Conservation (phyloP, 2,888 invertebrate species). For the Sminthurinus aureus region DNA sequence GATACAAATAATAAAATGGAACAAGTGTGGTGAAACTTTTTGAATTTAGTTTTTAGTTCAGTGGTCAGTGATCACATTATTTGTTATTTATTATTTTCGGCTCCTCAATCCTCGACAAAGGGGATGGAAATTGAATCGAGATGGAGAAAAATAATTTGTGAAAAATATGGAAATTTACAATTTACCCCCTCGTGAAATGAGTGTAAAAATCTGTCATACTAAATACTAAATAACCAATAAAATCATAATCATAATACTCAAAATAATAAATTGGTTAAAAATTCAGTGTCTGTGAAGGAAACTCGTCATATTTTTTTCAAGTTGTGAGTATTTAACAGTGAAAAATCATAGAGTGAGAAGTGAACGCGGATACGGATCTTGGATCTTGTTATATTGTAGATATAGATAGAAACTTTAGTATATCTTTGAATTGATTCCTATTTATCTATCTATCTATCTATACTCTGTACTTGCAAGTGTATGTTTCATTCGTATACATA, state of each 20-base stretch:
- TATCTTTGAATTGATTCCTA: no score
- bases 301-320: neutral
- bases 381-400: no score
- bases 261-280: no score
- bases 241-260: no score
- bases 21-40: neutral
- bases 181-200: no score
- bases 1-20: neutral
- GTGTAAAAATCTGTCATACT: no score
- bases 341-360: neutral
- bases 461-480: neutral
- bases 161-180: no score
- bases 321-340: neutral
- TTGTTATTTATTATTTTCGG: neutral
- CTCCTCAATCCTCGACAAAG: neutral
- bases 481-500: no score
- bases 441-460: neutral
- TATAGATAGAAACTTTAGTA: no score
- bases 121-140: neutral
- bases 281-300: no score
- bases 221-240: no score
- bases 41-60: no score
- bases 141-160: neutral
- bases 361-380: slow-evolving; percentile 31
- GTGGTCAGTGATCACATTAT: neutral